phyloP scores from a whole-genome alignment of 2,113 vertebrate species.

The Ciconia boyciana region DNA sequence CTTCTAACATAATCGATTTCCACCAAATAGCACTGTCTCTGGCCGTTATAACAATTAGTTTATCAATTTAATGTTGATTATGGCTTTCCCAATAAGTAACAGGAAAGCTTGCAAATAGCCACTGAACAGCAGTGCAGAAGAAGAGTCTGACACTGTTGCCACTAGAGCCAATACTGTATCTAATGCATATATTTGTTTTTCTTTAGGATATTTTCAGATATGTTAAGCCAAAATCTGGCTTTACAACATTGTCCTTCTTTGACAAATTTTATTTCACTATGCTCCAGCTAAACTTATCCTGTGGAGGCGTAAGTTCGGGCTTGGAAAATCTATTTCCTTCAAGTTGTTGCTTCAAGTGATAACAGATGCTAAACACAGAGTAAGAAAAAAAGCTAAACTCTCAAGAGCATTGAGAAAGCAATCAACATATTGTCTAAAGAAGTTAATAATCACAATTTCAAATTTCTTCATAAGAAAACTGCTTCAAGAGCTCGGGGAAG shows the following conservation, averaged over 20 bases:
- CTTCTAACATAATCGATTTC: slow-evolving; percentile 23
- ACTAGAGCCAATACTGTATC: background rate
- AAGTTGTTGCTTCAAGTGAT: background rate
- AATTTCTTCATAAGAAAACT: background rate
- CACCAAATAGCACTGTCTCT: slow-evolving; percentile 16
- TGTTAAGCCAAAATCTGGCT: background rate
- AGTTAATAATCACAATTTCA: background rate
- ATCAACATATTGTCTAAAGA: background rate
- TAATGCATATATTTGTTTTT: background rate
- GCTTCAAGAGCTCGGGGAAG: background rate
- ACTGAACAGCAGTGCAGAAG: background rate
- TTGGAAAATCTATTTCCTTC: background rate
- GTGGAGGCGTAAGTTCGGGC: background rate
- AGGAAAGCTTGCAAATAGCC: background rate
- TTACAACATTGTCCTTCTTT: background rate
- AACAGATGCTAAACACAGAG: background rate
- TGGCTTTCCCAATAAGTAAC: background rate
- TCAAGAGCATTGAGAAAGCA: background rate
- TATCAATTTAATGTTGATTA: slow-evolving; percentile 40
- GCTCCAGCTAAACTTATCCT: background rate
- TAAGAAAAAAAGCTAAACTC: background rate
- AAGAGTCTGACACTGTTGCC: background rate
- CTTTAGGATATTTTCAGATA: background rate
- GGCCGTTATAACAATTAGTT: slow-evolving; percentile 43
- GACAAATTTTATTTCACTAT: background rate